These are phyloP conservation scores for Tetrapedia diversipes DNA, from an alignment of 2,888 invertebrate species.

Conservation along the genomic window DNA sequence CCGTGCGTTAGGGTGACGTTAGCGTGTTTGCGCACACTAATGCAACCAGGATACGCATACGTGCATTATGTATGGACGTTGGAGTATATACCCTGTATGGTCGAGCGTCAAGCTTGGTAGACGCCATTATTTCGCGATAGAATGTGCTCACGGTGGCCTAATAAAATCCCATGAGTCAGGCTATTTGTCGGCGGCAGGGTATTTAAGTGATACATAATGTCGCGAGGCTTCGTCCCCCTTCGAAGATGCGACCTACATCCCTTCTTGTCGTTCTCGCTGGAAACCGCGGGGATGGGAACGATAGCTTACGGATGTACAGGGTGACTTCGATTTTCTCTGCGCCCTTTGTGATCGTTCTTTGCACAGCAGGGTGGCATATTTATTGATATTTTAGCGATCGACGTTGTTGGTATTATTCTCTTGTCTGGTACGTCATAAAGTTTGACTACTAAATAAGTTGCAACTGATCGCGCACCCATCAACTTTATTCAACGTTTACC, in stretches of 20 bases:
- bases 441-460: too few species aligned
- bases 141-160: slow-evolving; percentile 71
- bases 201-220: slow-evolving; percentile 76
- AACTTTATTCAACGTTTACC: too few species aligned
- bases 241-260: slow-evolving; percentile 54
- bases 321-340: background rate
- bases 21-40: background rate
- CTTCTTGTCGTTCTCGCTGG: slow-evolving; percentile 36
- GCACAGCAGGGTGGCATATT: background rate
- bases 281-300: slow-evolving; percentile 28
- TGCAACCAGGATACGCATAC: slow-evolving; percentile 16
- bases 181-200: slow-evolving; percentile 72
- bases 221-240: slow-evolving; percentile 57
- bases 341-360: too few species aligned
- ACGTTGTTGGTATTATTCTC: too few species aligned
- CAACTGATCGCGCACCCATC: too few species aligned
- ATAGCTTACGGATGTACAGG: background rate
- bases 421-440: too few species aligned
- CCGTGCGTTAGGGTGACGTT: background rate
- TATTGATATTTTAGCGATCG: too few species aligned
- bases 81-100: slow-evolving; percentile 10
- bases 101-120: slow-evolving; percentile 56
- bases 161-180: slow-evolving; percentile 77
- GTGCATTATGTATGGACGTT: slow-evolving; percentile 36
- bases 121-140: slow-evolving; percentile 72